Evolutionary conservation across 2,113 vertebrate species (phyloP).

Genomic region (Bucco capensis): DNA sequence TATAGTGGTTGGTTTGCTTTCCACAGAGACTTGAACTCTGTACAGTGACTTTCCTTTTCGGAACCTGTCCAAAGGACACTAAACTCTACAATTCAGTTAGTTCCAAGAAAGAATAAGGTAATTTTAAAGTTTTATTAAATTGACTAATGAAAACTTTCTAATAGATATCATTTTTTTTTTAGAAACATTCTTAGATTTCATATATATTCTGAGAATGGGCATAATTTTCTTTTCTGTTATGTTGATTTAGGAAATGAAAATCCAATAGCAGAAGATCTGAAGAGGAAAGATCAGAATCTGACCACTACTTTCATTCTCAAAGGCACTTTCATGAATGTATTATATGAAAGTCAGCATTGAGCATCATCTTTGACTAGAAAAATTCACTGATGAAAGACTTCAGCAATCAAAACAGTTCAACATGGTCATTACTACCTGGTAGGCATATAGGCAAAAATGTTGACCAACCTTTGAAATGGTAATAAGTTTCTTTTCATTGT

Average conservation of each 20-base stretch:
- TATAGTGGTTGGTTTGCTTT: slow-evolving; percentile 17
- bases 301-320: slow-evolving; percentile 37
- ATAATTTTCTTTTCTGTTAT: slow-evolving; percentile 24
- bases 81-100: slow-evolving; percentile 24
- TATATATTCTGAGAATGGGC: not conserved
- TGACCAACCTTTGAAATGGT: slow-evolving; percentile 41
- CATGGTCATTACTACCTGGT: slow-evolving; percentile 13
- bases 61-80: slow-evolving; percentile 18
- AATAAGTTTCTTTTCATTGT: slow-evolving; percentile 7
- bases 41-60: slow-evolving; percentile 37
- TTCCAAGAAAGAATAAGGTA: not conserved
- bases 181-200: slow-evolving; percentile 39
- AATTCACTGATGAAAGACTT: slow-evolving; percentile 41
- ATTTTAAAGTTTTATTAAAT: slow-evolving; percentile 28
- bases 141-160: slow-evolving; percentile 13
- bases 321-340: slow-evolving; percentile 34
- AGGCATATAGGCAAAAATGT: not conserved
- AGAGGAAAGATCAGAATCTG: slow-evolving; percentile 48
- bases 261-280: slow-evolving; percentile 32
- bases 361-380: not conserved
- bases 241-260: slow-evolving; percentile 31
- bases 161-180: slow-evolving; percentile 5
- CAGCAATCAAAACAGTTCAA: slow-evolving; percentile 12
- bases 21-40: slow-evolving; percentile 7
- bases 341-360: not conserved